Evolutionary conservation across 2,797 vertebrate genomes (phyloP), one percentile per base, ranked within the genome.

Genomic region (Sebastes glaucus): DNA sequence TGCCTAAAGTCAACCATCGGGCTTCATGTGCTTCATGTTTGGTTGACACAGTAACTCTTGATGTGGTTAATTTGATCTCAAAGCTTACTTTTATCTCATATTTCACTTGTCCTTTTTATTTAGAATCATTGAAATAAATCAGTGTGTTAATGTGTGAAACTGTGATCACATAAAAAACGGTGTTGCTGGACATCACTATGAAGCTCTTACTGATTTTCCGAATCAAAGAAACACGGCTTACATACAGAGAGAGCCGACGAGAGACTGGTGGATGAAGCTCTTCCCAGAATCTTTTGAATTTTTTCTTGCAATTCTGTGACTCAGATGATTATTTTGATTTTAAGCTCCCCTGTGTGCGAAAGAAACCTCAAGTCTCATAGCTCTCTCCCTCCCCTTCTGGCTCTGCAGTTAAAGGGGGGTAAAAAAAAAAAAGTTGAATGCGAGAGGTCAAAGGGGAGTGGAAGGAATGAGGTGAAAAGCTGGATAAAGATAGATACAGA

Each of bases 391-490:
- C 22, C 4, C 23, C 11, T 53, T 65, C 70, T 62, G 67, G n/a
- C 74, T 68, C 10, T 28, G 62, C 28, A 16, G 28, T 61, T 52
- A 23, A 55, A 71, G 61, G 18, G 14, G 46, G 46, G 3, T 14
- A 49, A 49, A 52, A 60, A 61, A n/a, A 33, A 11, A 35, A 33
- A 57, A 59, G 9, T 13, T 11, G 23, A 74, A 59, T 3, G 27
- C 6, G 3, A 59, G 60, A 66, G 79, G 82, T 62, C 74, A 85
- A 68, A 89, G 78, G 82, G 76, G 76, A 79, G 63, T 65, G 60
- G 71, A 64, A 69, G 53, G 65, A 89, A 89, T 80, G 78, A 76
- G 56, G n/a, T 70, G 67, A 84, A 81, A 65, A 42, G 61, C 38
- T 63, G 62, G 66, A 78, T 65, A 61, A 69, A 75, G 77, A 87